Conservation (phyloP, 2,113 vertebrate species). For the Python bivittatus region DNA sequence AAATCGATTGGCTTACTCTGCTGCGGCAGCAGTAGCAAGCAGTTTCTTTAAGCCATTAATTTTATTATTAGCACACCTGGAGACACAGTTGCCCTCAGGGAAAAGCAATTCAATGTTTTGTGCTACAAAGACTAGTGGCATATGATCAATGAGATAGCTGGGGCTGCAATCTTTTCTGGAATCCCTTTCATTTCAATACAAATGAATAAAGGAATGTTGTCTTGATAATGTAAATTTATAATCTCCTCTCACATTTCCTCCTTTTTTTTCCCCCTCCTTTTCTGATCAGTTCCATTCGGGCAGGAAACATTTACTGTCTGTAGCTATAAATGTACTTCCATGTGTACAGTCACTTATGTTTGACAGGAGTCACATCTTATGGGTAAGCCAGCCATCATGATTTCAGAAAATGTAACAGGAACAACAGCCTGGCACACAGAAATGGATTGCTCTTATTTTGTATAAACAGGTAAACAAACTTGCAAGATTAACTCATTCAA, state of each 20-base stretch:
- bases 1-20: constrained; percentile 75
- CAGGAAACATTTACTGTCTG: background rate
- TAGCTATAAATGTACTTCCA: background rate
- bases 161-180: constrained; percentile 38
- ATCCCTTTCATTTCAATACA: constrained; percentile 23
- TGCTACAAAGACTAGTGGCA: constrained; percentile 69
- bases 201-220: constrained; percentile 50
- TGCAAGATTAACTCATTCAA: background rate
- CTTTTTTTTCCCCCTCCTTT: too few species aligned
- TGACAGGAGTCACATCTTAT: background rate
- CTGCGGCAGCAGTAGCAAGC: constrained; percentile 76
- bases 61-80: constrained; percentile 87
- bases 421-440: background rate
- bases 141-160: constrained; percentile 74
- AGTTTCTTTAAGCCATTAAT: constrained; percentile 86
- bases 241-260: background rate
- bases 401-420: background rate
- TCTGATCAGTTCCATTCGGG: background rate
- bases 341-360: background rate
- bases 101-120: constrained; percentile 80
- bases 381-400: background rate
- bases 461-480: background rate
- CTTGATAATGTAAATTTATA: constrained; percentile 13
- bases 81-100: constrained; percentile 77
- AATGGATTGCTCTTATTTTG: background rate